phyloP scores from a whole-genome alignment of 2,888 invertebrate genomes.

The Serrognathus titanus region DNA sequence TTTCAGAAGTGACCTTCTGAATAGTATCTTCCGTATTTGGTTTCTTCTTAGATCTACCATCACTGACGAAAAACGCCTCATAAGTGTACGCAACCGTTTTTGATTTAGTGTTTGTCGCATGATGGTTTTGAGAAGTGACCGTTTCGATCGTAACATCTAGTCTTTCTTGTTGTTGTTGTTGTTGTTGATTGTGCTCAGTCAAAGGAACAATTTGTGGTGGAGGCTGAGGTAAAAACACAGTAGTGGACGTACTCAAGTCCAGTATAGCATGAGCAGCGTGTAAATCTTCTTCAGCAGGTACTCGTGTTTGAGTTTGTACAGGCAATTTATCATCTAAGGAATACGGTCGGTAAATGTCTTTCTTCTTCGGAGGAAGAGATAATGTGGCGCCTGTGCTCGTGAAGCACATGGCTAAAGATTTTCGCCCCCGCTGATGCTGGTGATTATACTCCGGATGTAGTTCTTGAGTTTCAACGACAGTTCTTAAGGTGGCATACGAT shows the following conservation, averaged over 20 bases:
- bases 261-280: slow-evolving; percentile 87
- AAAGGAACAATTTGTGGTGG: slow-evolving; percentile 27
- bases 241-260: slow-evolving; percentile 83
- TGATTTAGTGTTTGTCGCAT: slow-evolving; percentile 40
- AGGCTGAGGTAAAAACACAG: slow-evolving; percentile 63
- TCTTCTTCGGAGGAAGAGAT: slow-evolving; percentile 84
- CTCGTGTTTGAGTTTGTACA: slow-evolving; percentile 53
- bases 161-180: slow-evolving; percentile 18
- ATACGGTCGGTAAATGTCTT: slow-evolving; percentile 87
- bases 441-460: slow-evolving; percentile 38
- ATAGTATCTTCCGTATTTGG: slow-evolving; percentile 12
- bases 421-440: slow-evolving; percentile 51
- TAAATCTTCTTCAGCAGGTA: slow-evolving; percentile 75
- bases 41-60: slow-evolving; percentile 72
- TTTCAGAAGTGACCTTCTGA: slow-evolving; percentile 29
- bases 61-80: slow-evolving; percentile 88
- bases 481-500: slow-evolving; percentile 55
- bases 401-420: slow-evolving; percentile 79
- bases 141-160: slow-evolving; percentile 13
- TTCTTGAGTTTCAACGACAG: slow-evolving; percentile 51
- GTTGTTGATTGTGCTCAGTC: slow-evolving; percentile 33
- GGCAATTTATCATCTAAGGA: slow-evolving; percentile 67
- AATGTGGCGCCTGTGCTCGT: slow-evolving; percentile 81
- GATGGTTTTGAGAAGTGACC: slow-evolving; percentile 6
- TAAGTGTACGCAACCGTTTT: slow-evolving; percentile 87